Evolutionary conservation across 2,888 invertebrate genomes (phyloP).

Genomic region (Drosophila maculinotata): DNA sequence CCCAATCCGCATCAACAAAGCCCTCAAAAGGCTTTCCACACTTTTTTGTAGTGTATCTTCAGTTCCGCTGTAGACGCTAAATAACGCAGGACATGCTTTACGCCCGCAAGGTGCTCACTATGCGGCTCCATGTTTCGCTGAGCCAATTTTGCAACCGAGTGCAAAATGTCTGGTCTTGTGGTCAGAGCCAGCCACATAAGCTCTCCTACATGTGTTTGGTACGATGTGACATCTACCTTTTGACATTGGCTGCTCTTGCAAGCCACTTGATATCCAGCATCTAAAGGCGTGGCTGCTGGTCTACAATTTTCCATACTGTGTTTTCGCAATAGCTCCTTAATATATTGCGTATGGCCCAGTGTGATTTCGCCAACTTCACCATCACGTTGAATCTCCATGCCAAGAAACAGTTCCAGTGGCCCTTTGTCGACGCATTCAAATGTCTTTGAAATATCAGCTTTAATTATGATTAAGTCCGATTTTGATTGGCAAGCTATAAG

Average conservation of each 20-base stretch:
- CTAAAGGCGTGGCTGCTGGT: not conserved
- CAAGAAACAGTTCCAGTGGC: conserved; percentile 3
- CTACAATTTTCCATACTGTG: not conserved
- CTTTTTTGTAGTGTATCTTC: conserved; percentile 11
- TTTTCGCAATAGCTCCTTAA: not conserved
- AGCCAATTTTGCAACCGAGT: conserved; percentile 8
- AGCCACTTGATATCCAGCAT: not conserved
- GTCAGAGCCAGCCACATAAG: conserved; percentile 19
- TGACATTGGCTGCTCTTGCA: not conserved
- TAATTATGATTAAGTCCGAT: not conserved
- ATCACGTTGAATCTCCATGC: conserved; percentile 6
- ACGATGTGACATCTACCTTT: not conserved
- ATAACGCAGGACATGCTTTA: no score
- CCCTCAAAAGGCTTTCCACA: conserved; percentile 6
- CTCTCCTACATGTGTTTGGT: not conserved
- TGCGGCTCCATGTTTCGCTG: no score
- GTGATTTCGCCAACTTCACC: not conserved
- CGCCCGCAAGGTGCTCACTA: no score
- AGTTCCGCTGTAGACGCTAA: not conserved
- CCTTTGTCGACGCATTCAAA: conserved; percentile 14
- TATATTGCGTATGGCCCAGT: not conserved
- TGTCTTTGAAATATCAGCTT: not conserved
- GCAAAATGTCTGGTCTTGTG: conserved; percentile 4
- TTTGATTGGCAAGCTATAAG: conserved; percentile 1
- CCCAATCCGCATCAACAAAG: no score